These are phyloP conservation scores for Hydrophis major DNA, from an alignment of 2,797 vertebrate species.

Conservation along the genomic window DNA sequence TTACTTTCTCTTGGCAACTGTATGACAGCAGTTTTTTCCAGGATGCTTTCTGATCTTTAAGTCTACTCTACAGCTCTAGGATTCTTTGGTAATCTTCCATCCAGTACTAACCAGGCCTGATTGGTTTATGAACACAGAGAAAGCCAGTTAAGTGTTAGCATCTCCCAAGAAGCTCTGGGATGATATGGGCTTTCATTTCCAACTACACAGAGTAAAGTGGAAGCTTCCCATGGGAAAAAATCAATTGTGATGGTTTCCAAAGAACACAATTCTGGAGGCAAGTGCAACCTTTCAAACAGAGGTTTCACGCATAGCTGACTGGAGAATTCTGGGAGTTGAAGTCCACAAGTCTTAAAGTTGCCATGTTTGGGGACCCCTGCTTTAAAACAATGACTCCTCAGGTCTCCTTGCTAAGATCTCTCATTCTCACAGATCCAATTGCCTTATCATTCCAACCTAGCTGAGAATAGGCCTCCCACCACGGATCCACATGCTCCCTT, in stretches of 20 bases:
- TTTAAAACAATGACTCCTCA: not conserved
- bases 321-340: no score
- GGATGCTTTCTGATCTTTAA: not conserved
- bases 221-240: not conserved
- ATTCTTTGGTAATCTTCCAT: not conserved
- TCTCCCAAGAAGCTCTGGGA: not conserved
- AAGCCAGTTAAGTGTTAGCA: not conserved
- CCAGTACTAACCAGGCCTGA: not conserved
- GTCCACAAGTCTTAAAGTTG: no score
- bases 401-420: not conserved
- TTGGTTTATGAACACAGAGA: not conserved
- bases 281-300: not conserved
- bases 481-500: not conserved
- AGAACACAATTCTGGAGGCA: not conserved
- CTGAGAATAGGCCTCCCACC: not conserved
- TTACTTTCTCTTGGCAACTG: not conserved
- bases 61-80: not conserved
- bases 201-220: not conserved
- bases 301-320: no score
- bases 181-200: not conserved
- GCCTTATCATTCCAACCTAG: not conserved
- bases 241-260: not conserved
- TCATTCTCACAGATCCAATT: not conserved
- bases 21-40: not conserved
- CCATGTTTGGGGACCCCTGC: no score